A percentile compares a stretch with the other conserved stretches of the same genome.
Conservation (phyloP, 2,797 vertebrate genomes). For the Nyctibius grandis region DNA sequence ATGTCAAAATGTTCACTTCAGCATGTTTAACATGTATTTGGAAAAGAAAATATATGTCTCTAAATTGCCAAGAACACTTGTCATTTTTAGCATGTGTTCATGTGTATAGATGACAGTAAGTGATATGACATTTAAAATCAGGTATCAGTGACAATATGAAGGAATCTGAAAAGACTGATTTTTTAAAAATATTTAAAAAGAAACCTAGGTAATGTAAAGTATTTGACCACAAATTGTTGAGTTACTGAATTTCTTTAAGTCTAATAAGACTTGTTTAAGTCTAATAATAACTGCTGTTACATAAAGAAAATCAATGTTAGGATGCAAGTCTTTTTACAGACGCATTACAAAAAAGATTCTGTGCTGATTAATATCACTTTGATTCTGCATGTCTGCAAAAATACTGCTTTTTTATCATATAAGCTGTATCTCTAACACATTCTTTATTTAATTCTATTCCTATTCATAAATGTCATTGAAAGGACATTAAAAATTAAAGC, state of each 20-base stretch:
- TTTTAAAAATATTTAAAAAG: background rate
- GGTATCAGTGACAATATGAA: constrained; percentile 4
- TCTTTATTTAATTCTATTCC: background rate
- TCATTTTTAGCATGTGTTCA: background rate
- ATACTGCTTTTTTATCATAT: background rate
- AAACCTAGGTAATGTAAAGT: background rate
- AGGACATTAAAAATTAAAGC: background rate
- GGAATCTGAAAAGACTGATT: background rate
- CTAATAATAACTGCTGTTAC: background rate
- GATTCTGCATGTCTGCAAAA: background rate
- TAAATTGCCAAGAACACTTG: background rate
- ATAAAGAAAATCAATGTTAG: background rate
- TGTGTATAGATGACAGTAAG: constrained; percentile 8
- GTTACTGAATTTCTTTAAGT: background rate
- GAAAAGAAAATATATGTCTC: background rate
- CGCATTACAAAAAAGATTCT: background rate
- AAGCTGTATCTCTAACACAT: background rate
- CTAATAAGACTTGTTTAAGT: background rate
- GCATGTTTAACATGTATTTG: background rate
- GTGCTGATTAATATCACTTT: background rate
- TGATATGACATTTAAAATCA: constrained; percentile 52
- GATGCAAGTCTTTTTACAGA: background rate
- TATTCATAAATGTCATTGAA: background rate
- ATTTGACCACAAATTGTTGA: background rate
- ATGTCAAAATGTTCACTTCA: background rate